Percentiles rank a stretch among this genome's conserved stretches.
Evolutionary conservation across 1,140 invertebrate genomes (phyloP).

Genomic region (Homalodisca vitripennis): DNA sequence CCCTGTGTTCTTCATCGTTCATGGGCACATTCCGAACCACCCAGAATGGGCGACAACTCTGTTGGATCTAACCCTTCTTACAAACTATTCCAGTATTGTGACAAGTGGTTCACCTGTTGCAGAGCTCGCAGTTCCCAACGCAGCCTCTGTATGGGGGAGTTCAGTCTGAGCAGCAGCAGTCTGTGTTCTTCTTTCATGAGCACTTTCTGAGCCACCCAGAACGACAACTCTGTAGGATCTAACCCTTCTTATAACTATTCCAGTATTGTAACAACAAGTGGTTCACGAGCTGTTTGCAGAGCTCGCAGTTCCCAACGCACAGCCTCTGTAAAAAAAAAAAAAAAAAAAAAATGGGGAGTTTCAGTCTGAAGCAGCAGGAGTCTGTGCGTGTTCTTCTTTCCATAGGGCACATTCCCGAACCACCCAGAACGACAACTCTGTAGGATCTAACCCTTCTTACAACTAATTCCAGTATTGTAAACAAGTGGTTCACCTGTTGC

Average conservation of each 20-base stretch:
- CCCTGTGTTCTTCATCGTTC: conserved; percentile 59
- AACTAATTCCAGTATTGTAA: no score
- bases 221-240: conserved; percentile 70
- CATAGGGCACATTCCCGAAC: conserved; percentile 71
- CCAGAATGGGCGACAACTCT: conserved; percentile 77
- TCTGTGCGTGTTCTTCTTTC: conserved; percentile 58
- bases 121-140: conserved; percentile 62
- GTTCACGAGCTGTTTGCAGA: conserved; percentile 59
- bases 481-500: no score
- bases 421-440: conserved; percentile 78
- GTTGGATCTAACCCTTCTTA: no score
- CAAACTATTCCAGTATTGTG: no score
- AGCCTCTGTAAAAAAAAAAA: conserved; percentile 68
- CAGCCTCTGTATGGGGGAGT: conserved; percentile 68
- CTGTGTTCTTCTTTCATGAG: conserved; percentile 61
- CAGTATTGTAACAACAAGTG: no score
- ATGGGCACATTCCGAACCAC: conserved; percentile 71
- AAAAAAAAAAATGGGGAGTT: no score
- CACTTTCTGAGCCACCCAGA: conserved; percentile 75
- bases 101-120: no score
- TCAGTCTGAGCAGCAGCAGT: conserved; percentile 58
- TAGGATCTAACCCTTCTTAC: no score
- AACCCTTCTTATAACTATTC: no score
- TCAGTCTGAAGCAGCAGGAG: conserved; percentile 59
- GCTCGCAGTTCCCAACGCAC: conserved; percentile 61